phyloP scores from a whole-genome alignment of 2,888 invertebrate genomes.

The Ligdia adustata region DNA sequence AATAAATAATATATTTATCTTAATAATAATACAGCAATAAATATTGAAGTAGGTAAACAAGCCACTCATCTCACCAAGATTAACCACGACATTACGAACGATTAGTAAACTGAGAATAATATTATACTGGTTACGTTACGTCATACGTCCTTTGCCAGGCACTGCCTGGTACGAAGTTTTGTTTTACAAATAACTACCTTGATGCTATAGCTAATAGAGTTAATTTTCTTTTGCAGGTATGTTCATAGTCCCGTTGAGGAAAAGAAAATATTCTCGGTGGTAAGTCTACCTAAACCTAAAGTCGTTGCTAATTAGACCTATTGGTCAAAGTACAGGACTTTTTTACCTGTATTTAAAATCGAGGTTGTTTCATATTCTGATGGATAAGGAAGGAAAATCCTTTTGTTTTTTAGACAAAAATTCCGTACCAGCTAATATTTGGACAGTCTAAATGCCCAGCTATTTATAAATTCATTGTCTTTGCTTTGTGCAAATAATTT shows the following conservation, averaged over 20 bases:
- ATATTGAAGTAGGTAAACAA: background rate
- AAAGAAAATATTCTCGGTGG: constrained; percentile 23
- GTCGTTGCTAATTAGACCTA: no score
- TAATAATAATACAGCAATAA: background rate
- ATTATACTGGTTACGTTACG: constrained; percentile 4
- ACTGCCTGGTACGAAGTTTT: constrained; percentile 40
- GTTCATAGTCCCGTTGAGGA: constrained; percentile 31
- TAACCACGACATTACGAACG: background rate
- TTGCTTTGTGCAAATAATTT: no score
- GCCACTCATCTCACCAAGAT: constrained; percentile 9
- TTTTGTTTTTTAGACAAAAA: no score
- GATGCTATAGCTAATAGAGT: constrained; percentile 17
- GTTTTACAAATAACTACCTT: constrained; percentile 22
- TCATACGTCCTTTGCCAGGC: constrained; percentile 36
- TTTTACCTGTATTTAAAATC: no score
- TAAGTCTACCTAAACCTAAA: no score
- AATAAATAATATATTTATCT: background rate
- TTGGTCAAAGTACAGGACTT: no score
- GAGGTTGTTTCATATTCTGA: no score
- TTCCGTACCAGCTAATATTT: no score
- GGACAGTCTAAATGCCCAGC: no score
- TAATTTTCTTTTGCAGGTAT: constrained; percentile 46
- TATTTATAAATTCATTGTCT: no score
- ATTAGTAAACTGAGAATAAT: constrained; percentile 1
- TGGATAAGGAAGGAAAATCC: no score